A percentile compares a stretch with the other conserved stretches of the same genome.
phyloP scores from a whole-genome alignment of 2,888 invertebrate species.

The Habroteleia sp. region DNA sequence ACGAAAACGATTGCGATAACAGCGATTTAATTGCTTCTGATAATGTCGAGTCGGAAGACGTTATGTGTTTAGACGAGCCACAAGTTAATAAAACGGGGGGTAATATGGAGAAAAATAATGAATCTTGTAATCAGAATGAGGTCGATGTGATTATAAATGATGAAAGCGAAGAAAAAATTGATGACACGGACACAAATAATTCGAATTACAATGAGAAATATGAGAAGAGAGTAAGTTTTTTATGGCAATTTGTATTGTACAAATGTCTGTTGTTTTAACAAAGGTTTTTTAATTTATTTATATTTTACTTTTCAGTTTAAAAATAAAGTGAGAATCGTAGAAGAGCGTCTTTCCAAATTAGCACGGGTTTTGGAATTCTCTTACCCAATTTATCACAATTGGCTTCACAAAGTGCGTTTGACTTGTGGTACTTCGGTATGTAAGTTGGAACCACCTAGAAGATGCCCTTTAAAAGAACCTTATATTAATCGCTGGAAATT shows the following conservation, averaged over 20 bases:
- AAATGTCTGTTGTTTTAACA: background rate
- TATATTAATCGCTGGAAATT: slow-evolving; percentile 79
- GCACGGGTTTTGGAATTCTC: slow-evolving; percentile 76
- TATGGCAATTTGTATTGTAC: background rate
- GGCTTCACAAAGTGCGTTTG: slow-evolving; percentile 73
- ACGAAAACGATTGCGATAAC: background rate
- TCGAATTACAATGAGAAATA: slow-evolving; percentile 37
- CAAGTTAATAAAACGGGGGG: slow-evolving; percentile 2
- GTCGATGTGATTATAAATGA: slow-evolving; percentile 39
- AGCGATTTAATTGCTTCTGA: background rate
- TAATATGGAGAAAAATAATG: background rate
- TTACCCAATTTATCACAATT: slow-evolving; percentile 77
- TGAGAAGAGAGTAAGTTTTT: slow-evolving; percentile 24
- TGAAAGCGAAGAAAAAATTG: slow-evolving; percentile 30
- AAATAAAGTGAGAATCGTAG: slow-evolving; percentile 72
- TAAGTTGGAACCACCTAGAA: slow-evolving; percentile 73
- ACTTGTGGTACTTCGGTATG: slow-evolving; percentile 74
- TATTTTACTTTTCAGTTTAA: slow-evolving; percentile 68
- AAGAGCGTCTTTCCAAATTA: slow-evolving; percentile 76
- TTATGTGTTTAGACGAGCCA: slow-evolving; percentile 35
- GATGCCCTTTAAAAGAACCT: slow-evolving; percentile 74
- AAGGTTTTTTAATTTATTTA: background rate
- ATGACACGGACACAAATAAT: slow-evolving; percentile 29
- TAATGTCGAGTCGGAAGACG: slow-evolving; percentile 32
- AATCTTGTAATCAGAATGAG: slow-evolving; percentile 6